Evolutionary conservation across 2,888 invertebrate species (phyloP), one percentile per base, ranked within the genome.

Genomic region (Camptogramma bilineatum): DNA sequence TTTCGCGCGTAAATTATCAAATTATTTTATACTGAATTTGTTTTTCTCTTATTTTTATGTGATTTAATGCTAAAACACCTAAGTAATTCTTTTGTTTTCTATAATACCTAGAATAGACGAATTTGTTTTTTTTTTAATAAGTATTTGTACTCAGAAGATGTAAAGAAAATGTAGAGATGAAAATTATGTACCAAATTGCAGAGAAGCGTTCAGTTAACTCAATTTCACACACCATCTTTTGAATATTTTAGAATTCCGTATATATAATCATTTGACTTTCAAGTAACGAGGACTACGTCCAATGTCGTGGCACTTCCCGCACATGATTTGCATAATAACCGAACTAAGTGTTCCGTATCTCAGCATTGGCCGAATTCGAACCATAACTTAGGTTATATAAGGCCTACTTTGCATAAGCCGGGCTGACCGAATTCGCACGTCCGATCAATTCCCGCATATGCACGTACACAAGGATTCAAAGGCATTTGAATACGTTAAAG

Each of bases 251-350:
- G 9, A 16, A 17, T 46, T 13, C 10, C n/a, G 42, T 7, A 28
- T 47, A 21, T 24, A 34, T 34, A 34, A 47, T 52, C 28, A 44
- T 44, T 51, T 85, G 83, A 84, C 81, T 85, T 83, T 84, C 83
- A 56, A 56, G 47, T 82, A 84, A 83, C 83, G 83, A 84, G 81
- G 87, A 87, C 85, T 85, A 86, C 84, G 86, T 86, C 48, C 39
- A 87, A 85, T 86, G 84, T 84, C 79, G 81, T 76, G 79, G 84
- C 84, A 83, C 86, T 88, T 89, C 86, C 87, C 82, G 85, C 82
- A 80, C 85, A 86, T 84, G 85, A 91, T 91, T 90, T 91, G 86
- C 91, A 91, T 91, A 89, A 88, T 91, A 88, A 87, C 87, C 74
- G 70, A 84, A 85, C 83, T 86, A 82, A 85, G 84, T 83, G 77